Evolutionary conservation across 2,797 vertebrate genomes (phyloP).

Genomic region (Typhlichthys eigenmanni): DNA sequence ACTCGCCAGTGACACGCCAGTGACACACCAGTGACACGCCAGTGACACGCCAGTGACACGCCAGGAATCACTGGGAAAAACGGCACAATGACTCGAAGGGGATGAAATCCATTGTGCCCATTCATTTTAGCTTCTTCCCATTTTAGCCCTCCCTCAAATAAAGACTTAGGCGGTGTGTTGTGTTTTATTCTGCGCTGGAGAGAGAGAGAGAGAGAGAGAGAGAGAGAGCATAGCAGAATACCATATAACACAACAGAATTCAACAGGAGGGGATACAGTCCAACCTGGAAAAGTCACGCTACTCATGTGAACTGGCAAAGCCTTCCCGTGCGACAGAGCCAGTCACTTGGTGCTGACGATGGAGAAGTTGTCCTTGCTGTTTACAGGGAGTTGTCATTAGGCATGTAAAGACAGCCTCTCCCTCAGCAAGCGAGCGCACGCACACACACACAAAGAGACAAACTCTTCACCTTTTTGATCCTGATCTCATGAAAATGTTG

Average conservation of each 20-base stretch:
- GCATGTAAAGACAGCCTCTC: slow-evolving; percentile 35
- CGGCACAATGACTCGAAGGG: not conserved
- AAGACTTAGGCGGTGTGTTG: no score
- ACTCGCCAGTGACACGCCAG: no score
- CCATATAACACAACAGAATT: no score
- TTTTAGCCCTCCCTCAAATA: no score
- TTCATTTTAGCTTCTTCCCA: no score
- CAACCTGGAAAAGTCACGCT: not conserved
- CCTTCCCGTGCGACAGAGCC: not conserved
- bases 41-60: not conserved
- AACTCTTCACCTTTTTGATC: not conserved
- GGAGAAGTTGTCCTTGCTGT: slow-evolving; percentile 29
- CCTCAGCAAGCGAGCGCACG: not conserved
- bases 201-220: no score
- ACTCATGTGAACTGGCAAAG: no score
- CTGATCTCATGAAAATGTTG: not conserved
- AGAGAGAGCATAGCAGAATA: no score
- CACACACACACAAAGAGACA: not conserved
- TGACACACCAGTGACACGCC: not conserved
- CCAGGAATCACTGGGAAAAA: slow-evolving; percentile 12
- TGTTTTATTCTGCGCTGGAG: no score
- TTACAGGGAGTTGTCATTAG: slow-evolving; percentile 37
- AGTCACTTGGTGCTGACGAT: not conserved
- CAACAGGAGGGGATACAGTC: slow-evolving; percentile 9
- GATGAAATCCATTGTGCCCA: no score